Conservation (phyloP, 1,140 invertebrate genomes). For the Bombus ignitus region DNA sequence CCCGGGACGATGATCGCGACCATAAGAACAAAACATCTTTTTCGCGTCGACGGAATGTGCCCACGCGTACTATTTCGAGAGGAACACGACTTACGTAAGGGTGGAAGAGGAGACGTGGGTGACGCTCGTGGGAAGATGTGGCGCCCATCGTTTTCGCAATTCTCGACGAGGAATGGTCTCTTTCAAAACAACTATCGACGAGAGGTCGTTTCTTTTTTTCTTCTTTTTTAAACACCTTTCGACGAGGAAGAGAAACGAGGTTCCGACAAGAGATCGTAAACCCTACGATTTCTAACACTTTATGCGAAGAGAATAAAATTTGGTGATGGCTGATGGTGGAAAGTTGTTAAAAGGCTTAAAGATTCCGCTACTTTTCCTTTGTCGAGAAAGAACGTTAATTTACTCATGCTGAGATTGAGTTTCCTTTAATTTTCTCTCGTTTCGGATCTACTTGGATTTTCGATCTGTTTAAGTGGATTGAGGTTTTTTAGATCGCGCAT, state of each 20-base stretch:
- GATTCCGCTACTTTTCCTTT: neutral
- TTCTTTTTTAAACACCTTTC: neutral
- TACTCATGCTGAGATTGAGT: neutral
- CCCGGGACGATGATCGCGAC: neutral
- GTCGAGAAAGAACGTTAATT: neutral
- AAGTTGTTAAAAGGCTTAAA: neutral
- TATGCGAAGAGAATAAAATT: neutral
- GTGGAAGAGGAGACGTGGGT: slow-evolving; percentile 18
- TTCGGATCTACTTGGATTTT: neutral
- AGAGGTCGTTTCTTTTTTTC: neutral
- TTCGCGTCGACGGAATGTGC: slow-evolving; percentile 54
- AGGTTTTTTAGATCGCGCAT: too few species aligned
- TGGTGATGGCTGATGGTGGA: too few species aligned
- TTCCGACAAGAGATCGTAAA: neutral
- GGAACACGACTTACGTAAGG: slow-evolving; percentile 51
- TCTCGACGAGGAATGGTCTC: neutral
- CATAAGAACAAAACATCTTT: neutral
- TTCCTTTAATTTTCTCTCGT: neutral
- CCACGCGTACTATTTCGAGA: slow-evolving; percentile 75
- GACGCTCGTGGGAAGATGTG: slow-evolving; percentile 33
- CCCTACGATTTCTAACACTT: neutral
- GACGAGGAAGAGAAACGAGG: neutral
- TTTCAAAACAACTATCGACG: neutral
- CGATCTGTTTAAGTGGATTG: too few species aligned
- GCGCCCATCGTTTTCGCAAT: slow-evolving; percentile 22